phyloP scores from a whole-genome alignment of 2,113 vertebrate species.

The Xiphias gladius region DNA sequence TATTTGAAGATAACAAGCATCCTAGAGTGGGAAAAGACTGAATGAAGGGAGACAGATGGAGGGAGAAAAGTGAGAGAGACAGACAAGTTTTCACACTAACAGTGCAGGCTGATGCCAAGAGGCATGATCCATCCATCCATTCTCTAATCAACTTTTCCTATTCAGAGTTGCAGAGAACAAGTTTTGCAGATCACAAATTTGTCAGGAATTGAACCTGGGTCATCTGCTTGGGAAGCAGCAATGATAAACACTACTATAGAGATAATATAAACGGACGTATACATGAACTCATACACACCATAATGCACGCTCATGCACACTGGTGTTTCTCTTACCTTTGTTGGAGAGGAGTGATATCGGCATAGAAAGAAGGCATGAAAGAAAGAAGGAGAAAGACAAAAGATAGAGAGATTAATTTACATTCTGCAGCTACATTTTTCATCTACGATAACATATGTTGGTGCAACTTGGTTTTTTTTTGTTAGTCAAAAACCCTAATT shows the following conservation, averaged over 20 bases:
- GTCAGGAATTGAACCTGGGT: background rate
- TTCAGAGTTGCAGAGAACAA: background rate
- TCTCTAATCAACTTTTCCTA: background rate
- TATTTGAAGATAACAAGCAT: background rate
- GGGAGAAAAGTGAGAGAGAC: background rate
- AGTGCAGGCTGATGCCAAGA: background rate
- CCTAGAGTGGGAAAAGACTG: background rate
- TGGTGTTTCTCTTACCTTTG: conserved; percentile 70
- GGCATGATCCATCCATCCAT: background rate
- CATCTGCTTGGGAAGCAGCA: background rate
- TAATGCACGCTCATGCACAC: background rate
- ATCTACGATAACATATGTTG: background rate
- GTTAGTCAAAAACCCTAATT: background rate
- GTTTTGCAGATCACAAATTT: background rate
- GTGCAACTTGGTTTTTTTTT: background rate
- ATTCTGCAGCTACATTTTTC: background rate
- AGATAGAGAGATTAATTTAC: background rate
- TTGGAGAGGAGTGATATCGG: conserved; percentile 19
- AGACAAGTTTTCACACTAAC: background rate
- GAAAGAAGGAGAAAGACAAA: conserved; percentile 38
- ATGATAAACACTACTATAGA: background rate
- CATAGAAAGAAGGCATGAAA: conserved; percentile 33
- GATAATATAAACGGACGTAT: background rate
- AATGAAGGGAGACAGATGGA: background rate
- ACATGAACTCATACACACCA: conserved; percentile 1